Evolutionary conservation across 2,113 vertebrate genomes (phyloP), one percentile per base, ranked within the genome.

Genomic region (Euleptes europaea): DNA sequence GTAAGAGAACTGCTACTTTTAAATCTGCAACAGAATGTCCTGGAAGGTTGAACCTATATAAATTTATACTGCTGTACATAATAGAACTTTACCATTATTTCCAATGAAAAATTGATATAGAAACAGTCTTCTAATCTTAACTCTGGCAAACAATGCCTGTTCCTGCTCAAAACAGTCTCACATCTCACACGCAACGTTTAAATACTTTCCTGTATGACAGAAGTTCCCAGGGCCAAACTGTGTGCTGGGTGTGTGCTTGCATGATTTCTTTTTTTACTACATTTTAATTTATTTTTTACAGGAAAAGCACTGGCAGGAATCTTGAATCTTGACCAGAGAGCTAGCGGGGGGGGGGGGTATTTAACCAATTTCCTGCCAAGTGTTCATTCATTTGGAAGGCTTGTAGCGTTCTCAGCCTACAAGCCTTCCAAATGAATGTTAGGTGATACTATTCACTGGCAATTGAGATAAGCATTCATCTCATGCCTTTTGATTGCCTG

Each of bases 41-140:
- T n/a, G n/a, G n/a, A n/a, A n/a, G n/a, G n/a, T n/a, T n/a, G n/a
- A n/a, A n/a, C n/a, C n/a, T n/a, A n/a, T n/a, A n/a, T 76, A 85
- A 74, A 72, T 74, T 47, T 40, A 66, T 49, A 74, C 57, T 74
- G 65, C 33, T 80, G 60, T 26, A n/a, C 40, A 82, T 1, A 0
- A 71, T 88, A 88, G 87, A 88, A 40, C 49, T 89, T 77, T 81
- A 19, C 3, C 57, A 33, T 85, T 0, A 0, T 15, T 82, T 80
- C 28, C 66, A 79, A 73, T 78, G n/a, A 9, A 78, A 80, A 84
- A 86, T 44, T 85, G 40, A 79, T 87, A 38, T 79, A 84, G 89
- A 85, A 82, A 78, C 9, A 44, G 31, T 80, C 63, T 82, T 72
- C 2, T 73, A 88, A 80, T 42, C 65, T 79, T 83, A 7, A 0